Percentiles rank a stretch among this genome's conserved stretches.
Conservation (phyloP, 1,140 invertebrate species). For the Drosophila nasuta region DNA sequence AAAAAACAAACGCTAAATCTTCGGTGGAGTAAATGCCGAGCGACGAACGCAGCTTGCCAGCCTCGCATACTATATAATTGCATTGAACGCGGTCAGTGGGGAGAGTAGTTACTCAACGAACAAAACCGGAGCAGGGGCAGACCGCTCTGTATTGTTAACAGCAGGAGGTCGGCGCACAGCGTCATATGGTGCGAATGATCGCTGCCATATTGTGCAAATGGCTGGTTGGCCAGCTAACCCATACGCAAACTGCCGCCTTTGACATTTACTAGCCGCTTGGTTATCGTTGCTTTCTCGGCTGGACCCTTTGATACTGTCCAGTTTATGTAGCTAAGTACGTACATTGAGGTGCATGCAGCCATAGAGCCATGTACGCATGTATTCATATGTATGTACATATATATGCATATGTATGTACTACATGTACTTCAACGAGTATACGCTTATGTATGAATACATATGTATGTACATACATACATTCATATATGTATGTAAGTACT, state of each 20-base stretch:
- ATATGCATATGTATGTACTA: neutral
- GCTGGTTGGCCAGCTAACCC: slow-evolving; percentile 39
- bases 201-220: slow-evolving; percentile 77
- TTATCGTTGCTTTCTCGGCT: slow-evolving; percentile 11
- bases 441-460: slow-evolving; percentile 7
- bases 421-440: neutral
- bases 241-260: slow-evolving; percentile 51
- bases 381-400: neutral
- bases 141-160: slow-evolving; percentile 30
- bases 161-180: slow-evolving; percentile 66
- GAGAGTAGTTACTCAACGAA: slow-evolving; percentile 17
- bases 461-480: neutral
- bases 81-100: slow-evolving; percentile 63
- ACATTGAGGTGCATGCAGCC: neutral
- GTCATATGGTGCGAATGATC: slow-evolving; percentile 78
- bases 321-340: slow-evolving; percentile 15
- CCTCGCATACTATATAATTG: slow-evolving; percentile 64
- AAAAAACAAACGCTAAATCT: slow-evolving; percentile 77
- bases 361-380: slow-evolving; percentile 4
- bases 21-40: slow-evolving; percentile 61
- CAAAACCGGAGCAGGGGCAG: neutral
- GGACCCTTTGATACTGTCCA: slow-evolving; percentile 9
- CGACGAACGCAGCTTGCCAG: slow-evolving; percentile 41
- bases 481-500: neutral
- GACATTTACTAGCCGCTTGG: slow-evolving; percentile 22